phyloP scores from a whole-genome alignment of 2,888 invertebrate species.

The Tryphoninae sp. region DNA sequence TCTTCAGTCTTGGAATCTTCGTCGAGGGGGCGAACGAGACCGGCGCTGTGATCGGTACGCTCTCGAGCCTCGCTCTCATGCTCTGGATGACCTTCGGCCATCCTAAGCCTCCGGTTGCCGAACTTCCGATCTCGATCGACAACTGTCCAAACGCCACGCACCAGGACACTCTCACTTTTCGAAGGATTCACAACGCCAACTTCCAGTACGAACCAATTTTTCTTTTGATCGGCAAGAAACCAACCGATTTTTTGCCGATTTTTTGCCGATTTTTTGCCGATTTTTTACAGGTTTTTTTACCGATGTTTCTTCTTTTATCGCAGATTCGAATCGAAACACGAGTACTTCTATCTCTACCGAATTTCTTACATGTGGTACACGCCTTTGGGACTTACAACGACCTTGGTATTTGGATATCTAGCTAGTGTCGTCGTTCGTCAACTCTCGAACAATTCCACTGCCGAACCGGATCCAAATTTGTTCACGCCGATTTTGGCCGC shows the following conservation, averaged over 20 bases:
- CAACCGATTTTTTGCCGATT: background rate
- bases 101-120: conserved; percentile 65
- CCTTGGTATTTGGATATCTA: conserved; percentile 83
- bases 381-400: conserved; percentile 82
- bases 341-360: conserved; percentile 86
- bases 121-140: conserved; percentile 69
- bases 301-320: conserved; percentile 21
- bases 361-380: conserved; percentile 90
- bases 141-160: conserved; percentile 66
- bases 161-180: background rate
- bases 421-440: conserved; percentile 81
- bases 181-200: conserved; percentile 54
- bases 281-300: background rate
- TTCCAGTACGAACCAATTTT: conserved; percentile 38
- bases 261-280: no score
- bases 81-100: conserved; percentile 72
- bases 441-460: conserved; percentile 75
- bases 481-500: conserved; percentile 84
- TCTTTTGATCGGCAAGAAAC: conserved; percentile 9
- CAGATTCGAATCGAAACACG: conserved; percentile 58
- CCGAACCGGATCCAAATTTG: conserved; percentile 83
- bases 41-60: conserved; percentile 73
- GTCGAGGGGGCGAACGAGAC: conserved; percentile 89
- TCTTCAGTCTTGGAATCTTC: conserved; percentile 94
- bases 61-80: conserved; percentile 65